A percentile compares a stretch with the other conserved stretches of the same genome.
These are phyloP conservation scores for Harlomillsia oculata DNA, from an alignment of 1,140 invertebrate genomes.

Conservation along the genomic window DNA sequence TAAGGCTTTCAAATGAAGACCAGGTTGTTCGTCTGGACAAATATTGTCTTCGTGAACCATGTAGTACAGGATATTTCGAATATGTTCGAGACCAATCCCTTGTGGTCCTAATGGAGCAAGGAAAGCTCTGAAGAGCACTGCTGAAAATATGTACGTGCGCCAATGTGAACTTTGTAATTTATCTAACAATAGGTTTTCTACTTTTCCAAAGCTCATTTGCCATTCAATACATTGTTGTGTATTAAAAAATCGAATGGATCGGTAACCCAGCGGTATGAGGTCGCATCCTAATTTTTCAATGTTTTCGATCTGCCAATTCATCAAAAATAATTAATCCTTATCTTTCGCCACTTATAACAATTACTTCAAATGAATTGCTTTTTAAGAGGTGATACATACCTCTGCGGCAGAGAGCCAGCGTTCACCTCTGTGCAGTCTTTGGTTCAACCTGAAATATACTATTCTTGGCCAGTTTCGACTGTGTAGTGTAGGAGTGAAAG, in stretches of 20 bases:
- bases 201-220: constrained; percentile 14
- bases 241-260: constrained; percentile 22
- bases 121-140: constrained; percentile 47
- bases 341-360: too few relatives aligned
- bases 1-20: constrained; percentile 53
- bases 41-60: constrained; percentile 57
- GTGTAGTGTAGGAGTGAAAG: constrained; percentile 22
- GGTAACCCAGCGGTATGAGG: constrained; percentile 21
- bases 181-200: constrained; percentile 22
- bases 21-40: constrained; percentile 54
- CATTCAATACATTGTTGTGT: constrained; percentile 23
- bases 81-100: constrained; percentile 44
- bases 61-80: constrained; percentile 68
- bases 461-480: constrained; percentile 24
- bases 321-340: too few relatives aligned
- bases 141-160: constrained; percentile 19
- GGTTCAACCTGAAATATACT: constrained; percentile 1
- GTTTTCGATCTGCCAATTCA: constrained; percentile 1
- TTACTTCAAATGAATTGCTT: background rate
- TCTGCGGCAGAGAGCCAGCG: too few relatives aligned
- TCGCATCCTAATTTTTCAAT: constrained; percentile 20
- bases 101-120: constrained; percentile 46
- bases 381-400: too few relatives aligned
- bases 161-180: constrained; percentile 20
- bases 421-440: background rate